A percentile compares a stretch with the other conserved stretches of the same genome.
phyloP scores from a whole-genome alignment of 2,797 vertebrate genomes.

The Enteromius treurensis region DNA sequence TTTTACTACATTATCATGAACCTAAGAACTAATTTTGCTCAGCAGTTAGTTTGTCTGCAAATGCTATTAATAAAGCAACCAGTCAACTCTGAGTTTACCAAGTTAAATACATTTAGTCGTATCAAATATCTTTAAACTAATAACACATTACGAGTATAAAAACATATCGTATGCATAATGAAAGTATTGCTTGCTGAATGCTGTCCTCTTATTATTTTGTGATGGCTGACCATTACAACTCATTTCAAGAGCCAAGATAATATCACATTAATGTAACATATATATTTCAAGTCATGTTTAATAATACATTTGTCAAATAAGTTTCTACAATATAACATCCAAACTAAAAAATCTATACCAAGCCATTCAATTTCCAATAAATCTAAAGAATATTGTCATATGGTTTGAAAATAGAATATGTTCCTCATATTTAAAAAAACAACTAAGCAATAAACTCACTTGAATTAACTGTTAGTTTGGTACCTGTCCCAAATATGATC shows the following conservation, averaged over 20 bases:
- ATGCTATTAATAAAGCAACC: neutral
- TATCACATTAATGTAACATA: neutral
- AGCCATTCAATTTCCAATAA: neutral
- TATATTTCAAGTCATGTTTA: neutral
- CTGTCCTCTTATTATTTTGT: neutral
- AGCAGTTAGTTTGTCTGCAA: neutral
- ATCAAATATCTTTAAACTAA: neutral
- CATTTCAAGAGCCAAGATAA: neutral
- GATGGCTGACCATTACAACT: neutral
- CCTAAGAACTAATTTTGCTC: neutral
- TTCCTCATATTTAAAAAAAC: neutral
- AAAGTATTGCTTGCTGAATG: neutral
- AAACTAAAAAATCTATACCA: neutral
- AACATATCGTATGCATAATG: neutral
- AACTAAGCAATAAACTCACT: constrained; percentile 9
- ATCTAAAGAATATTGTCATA: neutral
- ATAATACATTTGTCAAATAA: neutral
- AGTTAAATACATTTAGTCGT: neutral
- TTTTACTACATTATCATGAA: neutral
- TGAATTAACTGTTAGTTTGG: constrained; percentile 38
- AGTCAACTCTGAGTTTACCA: neutral
- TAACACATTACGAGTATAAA: neutral
- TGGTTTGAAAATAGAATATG: neutral
- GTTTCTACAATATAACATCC: neutral
- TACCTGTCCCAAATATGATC: constrained; percentile 31